Evolutionary conservation across 2,888 invertebrate species (phyloP).

Genomic region (Andricus quercusramuli): DNA sequence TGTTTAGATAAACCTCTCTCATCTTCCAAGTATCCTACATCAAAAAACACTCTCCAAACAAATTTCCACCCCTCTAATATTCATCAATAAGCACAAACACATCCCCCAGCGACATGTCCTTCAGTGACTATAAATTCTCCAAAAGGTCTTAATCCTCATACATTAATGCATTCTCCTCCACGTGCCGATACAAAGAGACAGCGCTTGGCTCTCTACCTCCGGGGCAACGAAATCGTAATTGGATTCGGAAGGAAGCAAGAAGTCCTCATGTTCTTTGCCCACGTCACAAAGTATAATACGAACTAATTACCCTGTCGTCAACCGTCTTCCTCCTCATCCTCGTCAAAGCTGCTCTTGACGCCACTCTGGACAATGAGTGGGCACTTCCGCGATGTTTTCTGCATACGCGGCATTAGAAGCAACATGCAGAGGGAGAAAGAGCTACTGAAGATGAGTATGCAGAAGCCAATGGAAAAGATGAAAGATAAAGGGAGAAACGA

Average conservation of each 20-base stretch:
- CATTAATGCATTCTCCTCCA: slow-evolving; percentile 2
- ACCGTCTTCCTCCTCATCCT: slow-evolving; percentile 44
- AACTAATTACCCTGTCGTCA: slow-evolving; percentile 74
- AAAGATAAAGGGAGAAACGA: slow-evolving; percentile 48
- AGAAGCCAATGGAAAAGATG: slow-evolving; percentile 43
- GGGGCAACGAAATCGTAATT: slow-evolving; percentile 63
- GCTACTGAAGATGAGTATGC: slow-evolving; percentile 47
- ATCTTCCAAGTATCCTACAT: background rate
- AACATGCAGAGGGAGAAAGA: slow-evolving; percentile 49
- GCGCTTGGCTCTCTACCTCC: background rate
- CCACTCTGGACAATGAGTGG: slow-evolving; percentile 67
- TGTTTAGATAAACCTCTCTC: background rate
- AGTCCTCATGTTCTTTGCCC: slow-evolving; percentile 61
- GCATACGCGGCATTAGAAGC: slow-evolving; percentile 69
- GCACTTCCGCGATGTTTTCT: slow-evolving; percentile 69
- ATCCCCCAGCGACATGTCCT: background rate
- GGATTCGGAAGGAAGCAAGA: slow-evolving; percentile 57
- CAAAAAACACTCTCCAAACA: background rate
- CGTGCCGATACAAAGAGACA: background rate
- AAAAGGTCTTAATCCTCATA: background rate
- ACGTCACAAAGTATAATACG: slow-evolving; percentile 74
- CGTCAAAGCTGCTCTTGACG: slow-evolving; percentile 72
- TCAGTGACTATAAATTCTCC: background rate
- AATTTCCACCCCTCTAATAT: background rate
- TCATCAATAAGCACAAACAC: background rate